Base-by-base conservation (phyloP, 2,113 vertebrate genomes). In the Nasalis larvatus region DNA sequence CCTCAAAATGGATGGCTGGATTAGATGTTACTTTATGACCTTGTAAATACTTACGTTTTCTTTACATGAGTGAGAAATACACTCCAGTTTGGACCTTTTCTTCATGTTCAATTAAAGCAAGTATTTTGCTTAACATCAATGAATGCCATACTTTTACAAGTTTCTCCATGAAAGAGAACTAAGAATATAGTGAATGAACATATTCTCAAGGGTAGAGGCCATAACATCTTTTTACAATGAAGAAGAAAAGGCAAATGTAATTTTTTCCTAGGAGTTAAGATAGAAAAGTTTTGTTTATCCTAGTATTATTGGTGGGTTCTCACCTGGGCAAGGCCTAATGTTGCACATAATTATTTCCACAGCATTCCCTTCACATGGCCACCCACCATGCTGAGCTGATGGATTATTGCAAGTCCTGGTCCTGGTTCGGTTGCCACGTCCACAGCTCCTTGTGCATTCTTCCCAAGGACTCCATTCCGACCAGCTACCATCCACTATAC, bases 391-490 rank as follows among this genome's bases (percentile, higher is more conserved):
- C 96, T 99, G 99, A 56, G 98, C 96, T 0, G 98, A 71, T 14
- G 99, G 99, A 66, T 98, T 98, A 89, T 95, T 99, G 98, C 99
- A 99, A 18, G 97, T 99, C 86, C 99, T 99, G 86, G 99, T 98
- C 93, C 99, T 99, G 35, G 99, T 99, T 96, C 98, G 99, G 98
- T 99, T 99, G 27, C 99, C 99, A 23, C 98, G 99, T 37, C 99
- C 99, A 84, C 99, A 99, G 94, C 98, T 99, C 91, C 98, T 99
- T 11, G 99, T 99, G 93, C 99, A 99, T 91, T 99, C 99, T 97
- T 99, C 99, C 99, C 99, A 99, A 0, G 95, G 54, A 4, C 99
- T 99, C 99, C 99, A 99, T 74, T 99, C 99, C 0, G 99, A 99
- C 99, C 99, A 99, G 95, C 92, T 98, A 52, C 99, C 99, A 87